Percentiles rank a stretch among this genome's conserved stretches.
These are phyloP conservation scores for Melanostoma scalare DNA, from an alignment of 2,888 invertebrate genomes.

Conservation along the genomic window DNA sequence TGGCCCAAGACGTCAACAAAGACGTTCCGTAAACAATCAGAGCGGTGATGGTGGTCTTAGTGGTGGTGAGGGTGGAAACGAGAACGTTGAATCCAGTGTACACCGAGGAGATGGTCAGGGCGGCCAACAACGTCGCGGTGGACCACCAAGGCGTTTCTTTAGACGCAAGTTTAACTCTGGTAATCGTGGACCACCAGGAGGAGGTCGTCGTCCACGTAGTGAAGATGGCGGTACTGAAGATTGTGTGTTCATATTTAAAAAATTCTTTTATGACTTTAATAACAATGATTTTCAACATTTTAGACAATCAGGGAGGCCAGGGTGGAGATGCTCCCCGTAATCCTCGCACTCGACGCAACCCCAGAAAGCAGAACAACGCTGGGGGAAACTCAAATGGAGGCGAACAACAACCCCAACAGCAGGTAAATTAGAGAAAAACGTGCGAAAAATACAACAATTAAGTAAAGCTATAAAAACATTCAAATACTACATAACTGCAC, in stretches of 20 bases:
- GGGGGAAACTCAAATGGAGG: slow-evolving; percentile 78
- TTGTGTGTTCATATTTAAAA: slow-evolving; percentile 36
- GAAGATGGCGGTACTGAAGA: slow-evolving; percentile 77
- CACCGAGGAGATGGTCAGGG: slow-evolving; percentile 78
- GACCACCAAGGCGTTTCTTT: slow-evolving; percentile 86
- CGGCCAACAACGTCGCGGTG: slow-evolving; percentile 83
- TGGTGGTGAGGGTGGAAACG: slow-evolving; percentile 77
- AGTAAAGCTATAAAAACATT: slow-evolving; percentile 31
- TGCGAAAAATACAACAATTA: slow-evolving; percentile 19
- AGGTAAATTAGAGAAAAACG: slow-evolving; percentile 80
- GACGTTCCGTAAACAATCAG: slow-evolving; percentile 75
- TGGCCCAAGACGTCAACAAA: slow-evolving; percentile 77
- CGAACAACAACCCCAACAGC: slow-evolving; percentile 79
- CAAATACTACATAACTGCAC: slow-evolving; percentile 24
- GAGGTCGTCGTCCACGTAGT: slow-evolving; percentile 76
- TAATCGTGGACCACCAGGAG: slow-evolving; percentile 76
- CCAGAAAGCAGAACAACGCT: slow-evolving; percentile 78
- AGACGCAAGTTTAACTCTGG: slow-evolving; percentile 86
- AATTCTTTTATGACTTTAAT: not conserved
- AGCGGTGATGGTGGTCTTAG: slow-evolving; percentile 78
- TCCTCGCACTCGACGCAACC: slow-evolving; percentile 79
- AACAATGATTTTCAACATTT: slow-evolving; percentile 14
- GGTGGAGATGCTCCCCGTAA: slow-evolving; percentile 83
- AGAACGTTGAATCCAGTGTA: slow-evolving; percentile 83
- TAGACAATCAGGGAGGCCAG: slow-evolving; percentile 76